Base-by-base conservation (phyloP, 2,797 vertebrate genomes). In the Valencia hispanica region DNA sequence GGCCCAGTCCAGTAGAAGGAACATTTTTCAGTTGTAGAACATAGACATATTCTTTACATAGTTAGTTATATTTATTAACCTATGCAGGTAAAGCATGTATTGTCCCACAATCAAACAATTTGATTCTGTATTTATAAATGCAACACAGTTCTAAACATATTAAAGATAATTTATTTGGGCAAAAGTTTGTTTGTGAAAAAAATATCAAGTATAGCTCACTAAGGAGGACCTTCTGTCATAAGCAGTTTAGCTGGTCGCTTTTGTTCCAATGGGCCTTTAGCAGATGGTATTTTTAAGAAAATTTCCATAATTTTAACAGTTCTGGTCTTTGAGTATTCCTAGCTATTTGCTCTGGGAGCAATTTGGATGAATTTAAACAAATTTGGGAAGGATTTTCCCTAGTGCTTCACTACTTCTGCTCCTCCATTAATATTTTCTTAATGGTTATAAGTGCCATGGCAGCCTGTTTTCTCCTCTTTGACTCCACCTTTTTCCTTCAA, bases 401-500 rank as follows among this genome's bases (percentile, higher is more conserved):
- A 10, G 9, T 36, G 20, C 4, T 39, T 71, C 53, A 74, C 55
- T 68, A 75, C 39, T 57, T 70, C 70, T 68, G 34, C 53, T 69
- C 57, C 18, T 51, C 48, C 51, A 18, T 7, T 85, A 77, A 81
- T 71, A 36, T 74, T 81, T 81, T 81, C 68, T 80, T 51, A 34
- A 34, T 72, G 25, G 50, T 81, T 74, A 65, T 70, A 81, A 71
- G 17, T 75, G 41, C 48, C 68, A 20, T 48, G 34, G 63, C 72
- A 74, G 47, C 32, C 53, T 48, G 43, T 81, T 80, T 83, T 78
- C n/a, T 2, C 36, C 53, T 81, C 55, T 84, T 84, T 84, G 55
- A 82, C 74, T 82, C 39, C 71, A 71, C 82, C n/a, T 82, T 82
- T 74, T 72, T 76, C 68, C 74, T 72, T 70, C 39, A 92, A 91